Evolutionary conservation across 2,113 vertebrate species (phyloP).

Genomic region (Microcebus murinus): DNA sequence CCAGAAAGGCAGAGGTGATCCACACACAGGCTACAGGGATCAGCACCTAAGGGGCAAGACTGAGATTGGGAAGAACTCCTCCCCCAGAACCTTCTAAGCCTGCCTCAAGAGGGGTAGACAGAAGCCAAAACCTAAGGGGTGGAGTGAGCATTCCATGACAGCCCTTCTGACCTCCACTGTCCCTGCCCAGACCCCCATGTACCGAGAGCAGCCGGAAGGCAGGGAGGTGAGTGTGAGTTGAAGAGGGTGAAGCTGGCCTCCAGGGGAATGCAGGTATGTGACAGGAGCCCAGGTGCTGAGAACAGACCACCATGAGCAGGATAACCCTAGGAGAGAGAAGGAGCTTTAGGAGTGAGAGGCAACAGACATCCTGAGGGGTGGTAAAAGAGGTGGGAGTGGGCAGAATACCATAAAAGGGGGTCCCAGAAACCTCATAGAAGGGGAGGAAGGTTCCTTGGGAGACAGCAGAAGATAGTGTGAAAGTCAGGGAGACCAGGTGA

Average conservation of each 20-base stretch:
- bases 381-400: neutral
- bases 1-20: constrained; percentile 82
- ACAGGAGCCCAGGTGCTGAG: constrained; percentile 88
- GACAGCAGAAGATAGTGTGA: neutral
- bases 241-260: constrained; percentile 2
- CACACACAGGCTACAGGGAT: constrained; percentile 85
- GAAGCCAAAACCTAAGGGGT: neutral
- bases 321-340: constrained; percentile 83
- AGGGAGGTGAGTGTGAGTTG: constrained; percentile 47
- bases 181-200: constrained; percentile 42
- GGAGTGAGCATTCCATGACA: neutral
- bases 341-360: neutral
- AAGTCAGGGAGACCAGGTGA: neutral
- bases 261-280: constrained; percentile 74
- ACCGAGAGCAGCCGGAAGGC: constrained; percentile 87
- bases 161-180: neutral
- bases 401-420: neutral
- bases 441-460: neutral
- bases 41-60: constrained; percentile 84
- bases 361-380: neutral
- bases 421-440: neutral
- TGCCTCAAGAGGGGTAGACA: neutral
- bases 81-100: neutral
- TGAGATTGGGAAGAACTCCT: neutral
- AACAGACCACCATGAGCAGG: constrained; percentile 86